phyloP scores from a whole-genome alignment of 1,140 invertebrate species.

The Drosophila yakuba region DNA sequence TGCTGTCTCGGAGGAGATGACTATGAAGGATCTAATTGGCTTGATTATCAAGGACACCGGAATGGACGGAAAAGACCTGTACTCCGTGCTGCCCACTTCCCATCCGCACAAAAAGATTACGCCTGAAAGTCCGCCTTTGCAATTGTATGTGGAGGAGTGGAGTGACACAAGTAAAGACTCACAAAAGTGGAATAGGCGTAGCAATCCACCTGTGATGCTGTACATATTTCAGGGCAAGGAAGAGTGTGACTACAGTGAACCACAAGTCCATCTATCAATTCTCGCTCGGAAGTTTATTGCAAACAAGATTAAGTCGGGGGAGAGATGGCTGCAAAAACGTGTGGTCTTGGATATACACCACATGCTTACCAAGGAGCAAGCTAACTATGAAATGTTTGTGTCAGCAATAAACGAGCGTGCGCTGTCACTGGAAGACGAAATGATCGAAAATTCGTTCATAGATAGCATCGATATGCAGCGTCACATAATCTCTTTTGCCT shows the following conservation, averaged over 20 bases:
- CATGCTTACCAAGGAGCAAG: constrained; percentile 53
- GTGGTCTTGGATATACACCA: constrained; percentile 47
- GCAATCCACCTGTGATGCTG: constrained; percentile 61
- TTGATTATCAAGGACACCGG: constrained; percentile 37
- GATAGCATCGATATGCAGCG: constrained; percentile 16
- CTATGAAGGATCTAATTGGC: constrained; percentile 12
- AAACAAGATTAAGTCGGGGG: not conserved
- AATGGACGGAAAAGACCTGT: constrained; percentile 16
- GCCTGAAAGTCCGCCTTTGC: constrained; percentile 26
- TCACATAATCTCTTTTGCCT: constrained; percentile 18
- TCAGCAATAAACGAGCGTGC: constrained; percentile 55
- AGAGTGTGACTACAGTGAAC: constrained; percentile 4
- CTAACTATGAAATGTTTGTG: constrained; percentile 29
- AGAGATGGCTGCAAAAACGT: constrained; percentile 35
- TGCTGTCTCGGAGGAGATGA: constrained; percentile 86
- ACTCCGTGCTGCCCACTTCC: constrained; percentile 50
- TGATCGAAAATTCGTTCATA: constrained; percentile 23
- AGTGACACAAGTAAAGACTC: constrained; percentile 43
- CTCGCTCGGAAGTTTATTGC: constrained; percentile 15
- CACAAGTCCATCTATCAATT: constrained; percentile 10
- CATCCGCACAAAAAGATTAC: constrained; percentile 54
- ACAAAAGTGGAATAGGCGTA: constrained; percentile 1
- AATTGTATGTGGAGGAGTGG: constrained; percentile 72
- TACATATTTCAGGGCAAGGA: constrained; percentile 42
- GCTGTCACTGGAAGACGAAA: constrained; percentile 49